Evolutionary conservation across 2,113 vertebrate species (phyloP).

Genomic region (Aegithalos caudatus): DNA sequence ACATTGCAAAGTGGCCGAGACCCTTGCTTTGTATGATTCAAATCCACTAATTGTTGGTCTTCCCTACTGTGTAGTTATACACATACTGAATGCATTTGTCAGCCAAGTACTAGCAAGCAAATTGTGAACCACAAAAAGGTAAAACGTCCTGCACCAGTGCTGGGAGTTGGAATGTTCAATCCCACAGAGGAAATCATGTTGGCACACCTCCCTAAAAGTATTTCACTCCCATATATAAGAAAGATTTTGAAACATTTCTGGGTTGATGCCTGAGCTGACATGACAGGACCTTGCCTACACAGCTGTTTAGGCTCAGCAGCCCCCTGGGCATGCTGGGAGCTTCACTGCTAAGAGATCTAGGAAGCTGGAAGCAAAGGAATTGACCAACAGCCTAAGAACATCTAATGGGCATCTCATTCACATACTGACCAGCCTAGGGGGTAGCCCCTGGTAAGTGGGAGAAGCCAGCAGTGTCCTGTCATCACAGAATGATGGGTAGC

Average conservation of each 20-base stretch:
- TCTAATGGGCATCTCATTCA: background rate
- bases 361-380: background rate
- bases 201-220: background rate
- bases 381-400: background rate
- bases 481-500: slow-evolving; percentile 8
- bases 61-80: background rate
- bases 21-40: slow-evolving; percentile 33
- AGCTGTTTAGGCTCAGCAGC: background rate
- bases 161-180: background rate
- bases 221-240: background rate
- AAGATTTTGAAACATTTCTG: background rate
- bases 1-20: background rate
- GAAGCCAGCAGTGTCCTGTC: background rate
- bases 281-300: background rate
- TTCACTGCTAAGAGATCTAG: background rate
- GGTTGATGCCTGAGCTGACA: background rate
- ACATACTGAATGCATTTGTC: slow-evolving; percentile 32
- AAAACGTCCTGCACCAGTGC: background rate
- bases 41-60: slow-evolving; percentile 31
- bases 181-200: slow-evolving; percentile 14
- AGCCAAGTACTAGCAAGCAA: background rate
- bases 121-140: slow-evolving; percentile 8
- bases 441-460: background rate
- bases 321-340: background rate
- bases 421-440: background rate